phyloP scores from a whole-genome alignment of 2,888 invertebrate genomes.

The Aquatica leii region DNA sequence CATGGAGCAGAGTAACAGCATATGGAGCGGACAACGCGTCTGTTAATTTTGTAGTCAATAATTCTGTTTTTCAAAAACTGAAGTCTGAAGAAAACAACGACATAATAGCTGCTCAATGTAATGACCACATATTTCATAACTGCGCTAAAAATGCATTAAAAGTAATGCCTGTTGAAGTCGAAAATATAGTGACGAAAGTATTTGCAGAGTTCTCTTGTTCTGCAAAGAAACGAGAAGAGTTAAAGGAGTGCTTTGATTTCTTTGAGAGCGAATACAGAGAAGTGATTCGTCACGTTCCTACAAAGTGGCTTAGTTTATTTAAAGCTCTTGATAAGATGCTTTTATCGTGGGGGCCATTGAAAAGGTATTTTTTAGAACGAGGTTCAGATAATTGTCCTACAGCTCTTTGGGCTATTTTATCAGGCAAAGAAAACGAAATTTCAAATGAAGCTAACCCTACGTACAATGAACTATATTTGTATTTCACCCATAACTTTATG shows the following conservation, averaged over 20 bases:
- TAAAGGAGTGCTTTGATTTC: slow-evolving; percentile 3
- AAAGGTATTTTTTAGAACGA: slow-evolving; percentile 8
- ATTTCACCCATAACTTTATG: slow-evolving; percentile 2
- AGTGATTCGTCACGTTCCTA: not conserved
- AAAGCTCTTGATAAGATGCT: not conserved
- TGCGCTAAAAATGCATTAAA: slow-evolving; percentile 3
- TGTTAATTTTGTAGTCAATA: not conserved
- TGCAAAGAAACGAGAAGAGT: not conserved
- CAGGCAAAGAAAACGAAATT: not conserved
- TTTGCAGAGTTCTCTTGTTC: not conserved
- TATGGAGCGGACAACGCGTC: slow-evolving; percentile 9
- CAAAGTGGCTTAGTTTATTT: not conserved
- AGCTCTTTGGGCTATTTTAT: slow-evolving; percentile 1
- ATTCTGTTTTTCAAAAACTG: too few relatives aligned
- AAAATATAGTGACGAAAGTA: not conserved
- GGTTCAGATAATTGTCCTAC: not conserved
- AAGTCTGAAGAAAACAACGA: not conserved
- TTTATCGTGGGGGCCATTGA: slow-evolving; percentile 1
- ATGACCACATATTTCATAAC: slow-evolving; percentile 4
- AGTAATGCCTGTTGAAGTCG: slow-evolving; percentile 7
- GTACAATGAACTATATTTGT: not conserved
- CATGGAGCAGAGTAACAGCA: slow-evolving; percentile 8
- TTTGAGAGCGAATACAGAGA: slow-evolving; percentile 5
- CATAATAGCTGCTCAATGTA: not conserved
- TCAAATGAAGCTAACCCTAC: slow-evolving; percentile 1